Evolutionary conservation across 2,113 vertebrate genomes (phyloP), one percentile per base, ranked within the genome.

Genomic region (Leucopsar rothschildi): DNA sequence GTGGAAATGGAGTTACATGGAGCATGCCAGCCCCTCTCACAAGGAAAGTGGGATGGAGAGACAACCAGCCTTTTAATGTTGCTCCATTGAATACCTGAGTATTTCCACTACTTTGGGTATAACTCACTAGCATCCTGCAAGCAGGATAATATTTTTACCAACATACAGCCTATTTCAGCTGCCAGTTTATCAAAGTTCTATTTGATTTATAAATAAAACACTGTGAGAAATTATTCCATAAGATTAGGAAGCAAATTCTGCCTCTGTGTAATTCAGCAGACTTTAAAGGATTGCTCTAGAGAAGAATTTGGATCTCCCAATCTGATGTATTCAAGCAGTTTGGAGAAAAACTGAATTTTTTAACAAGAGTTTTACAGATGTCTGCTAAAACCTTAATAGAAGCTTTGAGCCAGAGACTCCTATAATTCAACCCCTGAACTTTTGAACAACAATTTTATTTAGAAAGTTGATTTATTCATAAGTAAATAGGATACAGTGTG

Each of bases 401-500:
- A 91, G 96, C 97, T 96, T 91, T 90, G 91, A 92, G 93, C 86
- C 85, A 91, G 91, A 92, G 92, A 59, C 85, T 94, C 94, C 96
- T 97, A 97, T 94, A 96, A 94, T 88, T 95, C 97, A 92, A 96
- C 98, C 97, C 95, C 93, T 97, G 97, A 98, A 98, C 98, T 98
- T 98, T 88, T 95, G 97, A 97, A 97, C 98, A 98, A 97, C 97
- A 97, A 98, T 98, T 97, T 97, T 98, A 98, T 98, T 98, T 98
- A 97, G 97, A 97, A 97, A 97, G 97, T 98, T 97, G 98, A 98
- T 98, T 98, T 97, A 97, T 98, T 98, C 97, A 93, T 97, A 97
- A 98, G 98, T 97, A 98, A 98, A 98, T 98, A 98, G 98, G 98
- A 98, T 97, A 96, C 96, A 96, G 97, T 97, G 97, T 97, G 97